Evolutionary conservation across 2,888 invertebrate species (phyloP).

Genomic region (Lymantria dispar): DNA sequence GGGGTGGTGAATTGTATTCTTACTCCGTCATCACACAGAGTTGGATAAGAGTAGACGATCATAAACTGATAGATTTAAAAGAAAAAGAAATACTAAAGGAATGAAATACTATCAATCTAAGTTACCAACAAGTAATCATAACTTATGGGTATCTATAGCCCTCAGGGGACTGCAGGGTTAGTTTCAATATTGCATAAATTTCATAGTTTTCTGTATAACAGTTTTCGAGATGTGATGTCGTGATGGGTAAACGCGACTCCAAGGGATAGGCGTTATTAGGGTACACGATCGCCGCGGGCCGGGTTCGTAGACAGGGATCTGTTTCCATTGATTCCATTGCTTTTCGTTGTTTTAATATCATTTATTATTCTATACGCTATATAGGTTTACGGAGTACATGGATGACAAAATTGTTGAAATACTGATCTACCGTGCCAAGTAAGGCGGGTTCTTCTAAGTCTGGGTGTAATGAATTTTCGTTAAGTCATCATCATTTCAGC

Average conservation of each 20-base stretch:
- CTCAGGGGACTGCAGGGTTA: conserved; percentile 21
- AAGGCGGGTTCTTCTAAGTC: too few relatives aligned
- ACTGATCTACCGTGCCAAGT: too few relatives aligned
- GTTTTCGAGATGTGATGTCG: conserved; percentile 47
- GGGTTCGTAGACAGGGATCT: conserved; percentile 25
- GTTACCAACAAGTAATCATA: conserved; percentile 26
- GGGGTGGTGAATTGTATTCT: too few relatives aligned
- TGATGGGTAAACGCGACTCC: conserved; percentile 44
- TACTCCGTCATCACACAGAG: too few relatives aligned
- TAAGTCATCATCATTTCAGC: too few relatives aligned
- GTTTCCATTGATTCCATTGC: conserved; percentile 25
- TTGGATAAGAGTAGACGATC: too few relatives aligned
- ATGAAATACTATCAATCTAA: conserved; percentile 23
- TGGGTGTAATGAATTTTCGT: too few relatives aligned
- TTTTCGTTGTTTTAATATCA: too few relatives aligned
- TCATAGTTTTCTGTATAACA: conserved; percentile 45
- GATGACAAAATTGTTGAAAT: too few relatives aligned
- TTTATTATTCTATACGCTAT: too few relatives aligned
- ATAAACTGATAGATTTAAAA: too few relatives aligned
- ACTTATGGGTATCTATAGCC: conserved; percentile 26
- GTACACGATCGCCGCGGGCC: conserved; percentile 56
- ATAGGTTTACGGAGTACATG: too few relatives aligned
- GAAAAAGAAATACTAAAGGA: neutral
- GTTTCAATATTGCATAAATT: conserved; percentile 45
- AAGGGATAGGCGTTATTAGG: conserved; percentile 51